These are phyloP conservation scores for Schlechtendalia chinensis DNA, from an alignment of 1,140 invertebrate species.

Conservation along the genomic window DNA sequence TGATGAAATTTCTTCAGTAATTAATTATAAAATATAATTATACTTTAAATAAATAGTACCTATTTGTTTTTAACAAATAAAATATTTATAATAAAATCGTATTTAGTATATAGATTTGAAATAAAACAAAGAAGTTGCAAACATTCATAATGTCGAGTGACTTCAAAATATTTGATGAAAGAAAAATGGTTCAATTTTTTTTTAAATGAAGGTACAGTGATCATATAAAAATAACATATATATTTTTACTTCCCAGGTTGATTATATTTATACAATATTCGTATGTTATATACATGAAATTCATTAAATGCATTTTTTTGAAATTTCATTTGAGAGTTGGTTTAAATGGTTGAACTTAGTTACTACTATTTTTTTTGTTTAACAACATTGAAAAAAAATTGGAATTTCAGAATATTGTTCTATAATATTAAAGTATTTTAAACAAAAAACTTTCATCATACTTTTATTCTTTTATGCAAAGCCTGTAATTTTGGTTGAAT, in stretches of 20 bases:
- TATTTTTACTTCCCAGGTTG: background rate
- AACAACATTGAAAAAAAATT: background rate
- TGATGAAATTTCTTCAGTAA: no score
- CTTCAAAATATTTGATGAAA: background rate
- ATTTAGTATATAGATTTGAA: no score
- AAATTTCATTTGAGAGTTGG: constrained; percentile 2
- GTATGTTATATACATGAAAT: background rate
- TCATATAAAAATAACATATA: background rate
- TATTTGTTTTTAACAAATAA: no score
- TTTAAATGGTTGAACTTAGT: background rate
- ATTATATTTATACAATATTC: constrained; percentile 5
- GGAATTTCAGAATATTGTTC: background rate
- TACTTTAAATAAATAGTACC: no score
- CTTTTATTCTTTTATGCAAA: background rate
- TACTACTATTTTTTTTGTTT: background rate
- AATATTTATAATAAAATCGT: no score
- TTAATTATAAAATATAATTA: no score
- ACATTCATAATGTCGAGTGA: no score
- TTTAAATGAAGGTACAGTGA: background rate
- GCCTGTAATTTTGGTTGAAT: no score
- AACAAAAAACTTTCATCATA: constrained; percentile 12
- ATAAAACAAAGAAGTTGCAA: no score
- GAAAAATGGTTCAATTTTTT: background rate
- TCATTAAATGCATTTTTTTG: background rate
- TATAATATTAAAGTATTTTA: background rate